Base-by-base conservation (phyloP, 2,113 vertebrate genomes). In the Thinocorus orbignyianus region DNA sequence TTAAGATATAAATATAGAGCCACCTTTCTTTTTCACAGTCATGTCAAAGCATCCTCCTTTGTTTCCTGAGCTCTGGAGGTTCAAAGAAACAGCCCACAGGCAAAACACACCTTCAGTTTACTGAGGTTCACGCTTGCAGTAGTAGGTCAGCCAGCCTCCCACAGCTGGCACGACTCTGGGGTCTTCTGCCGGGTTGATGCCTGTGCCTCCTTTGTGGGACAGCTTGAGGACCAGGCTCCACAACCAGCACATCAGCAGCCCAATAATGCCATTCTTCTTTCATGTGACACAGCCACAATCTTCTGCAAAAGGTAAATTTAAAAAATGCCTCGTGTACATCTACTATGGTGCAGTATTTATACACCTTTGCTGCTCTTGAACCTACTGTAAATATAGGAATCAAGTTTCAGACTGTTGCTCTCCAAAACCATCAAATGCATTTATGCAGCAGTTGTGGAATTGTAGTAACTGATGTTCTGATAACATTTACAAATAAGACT, bases 111-210 rank as follows among this genome's bases (percentile, higher is more conserved):
- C 61, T 57, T 44, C 51, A 72, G 39, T 17, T 60, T 51, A 33
- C 58, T 17, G 44, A 52, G 58, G 26, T 17, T 73, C 23, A 7
- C 6, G 1, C 42, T n/a, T 51, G 58, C 23, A 48, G 37, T 28
- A 14, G 20, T 3, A 39, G 24, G 22, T 71, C 52, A 60, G 9
- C 31, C 37, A 39, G 20, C 9, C 18, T 39, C 12, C 37, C 1
- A 3, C 1, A 1, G 37, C 69, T 76, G 30, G 37, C 24, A 4
- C 1, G 2, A 31, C 39, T 61, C 30, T 5, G 17, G 39, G 22
- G 41, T 42, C 57, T 58, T 68, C 35, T 24, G 22, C 30, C 15
- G 60, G 19, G 15, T 10, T 42, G 37, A 11, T 42, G 28, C 20
- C 46, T 58, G 28, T 55, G 39, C 35, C 46, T 51, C 20, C 35